Conservation (phyloP, 1,140 invertebrate genomes). For the Proctacanthus coquilletti region DNA sequence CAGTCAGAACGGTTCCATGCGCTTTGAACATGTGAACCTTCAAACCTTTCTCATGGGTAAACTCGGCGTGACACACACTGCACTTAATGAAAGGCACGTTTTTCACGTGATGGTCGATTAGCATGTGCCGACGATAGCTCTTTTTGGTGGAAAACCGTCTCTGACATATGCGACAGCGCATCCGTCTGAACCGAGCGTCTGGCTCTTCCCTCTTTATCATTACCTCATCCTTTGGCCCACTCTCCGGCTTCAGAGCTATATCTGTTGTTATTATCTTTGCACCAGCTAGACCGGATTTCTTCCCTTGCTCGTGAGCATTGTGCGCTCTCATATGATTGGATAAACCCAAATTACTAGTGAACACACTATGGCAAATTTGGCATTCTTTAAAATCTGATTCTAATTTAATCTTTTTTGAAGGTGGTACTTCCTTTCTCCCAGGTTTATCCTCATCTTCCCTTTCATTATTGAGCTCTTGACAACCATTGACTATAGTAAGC, state of each 20-base stretch:
- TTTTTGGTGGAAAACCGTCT: conserved; percentile 27
- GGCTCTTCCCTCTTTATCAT: background rate
- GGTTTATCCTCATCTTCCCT: conserved; percentile 20
- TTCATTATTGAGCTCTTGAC: conserved; percentile 7
- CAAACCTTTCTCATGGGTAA: conserved; percentile 27
- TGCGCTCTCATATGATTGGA: conserved; percentile 30
- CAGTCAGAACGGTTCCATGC: conserved; percentile 21
- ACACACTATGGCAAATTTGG: conserved; percentile 24
- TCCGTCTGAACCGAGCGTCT: conserved; percentile 23
- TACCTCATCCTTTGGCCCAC: background rate
- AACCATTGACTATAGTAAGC: conserved; percentile 29
- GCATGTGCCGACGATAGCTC: conserved; percentile 27
- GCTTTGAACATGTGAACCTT: conserved; percentile 30
- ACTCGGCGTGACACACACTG: conserved; percentile 26
- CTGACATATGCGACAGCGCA: conserved; percentile 28
- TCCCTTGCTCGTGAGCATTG: conserved; percentile 4
- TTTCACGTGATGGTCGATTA: conserved; percentile 27
- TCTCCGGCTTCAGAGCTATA: conserved; percentile 16
- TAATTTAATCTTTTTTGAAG: conserved; percentile 22
- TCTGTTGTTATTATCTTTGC: conserved; percentile 6
- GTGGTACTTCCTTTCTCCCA: conserved; percentile 8
- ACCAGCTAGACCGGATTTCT: conserved; percentile 6
- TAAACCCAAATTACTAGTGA: conserved; percentile 24
- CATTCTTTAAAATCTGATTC: conserved; percentile 22
- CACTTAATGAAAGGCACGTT: conserved; percentile 30